Percentiles rank a stretch among this genome's conserved stretches.
phyloP scores from a whole-genome alignment of 2,797 vertebrate genomes.

The Lophotriccus pileatus region DNA sequence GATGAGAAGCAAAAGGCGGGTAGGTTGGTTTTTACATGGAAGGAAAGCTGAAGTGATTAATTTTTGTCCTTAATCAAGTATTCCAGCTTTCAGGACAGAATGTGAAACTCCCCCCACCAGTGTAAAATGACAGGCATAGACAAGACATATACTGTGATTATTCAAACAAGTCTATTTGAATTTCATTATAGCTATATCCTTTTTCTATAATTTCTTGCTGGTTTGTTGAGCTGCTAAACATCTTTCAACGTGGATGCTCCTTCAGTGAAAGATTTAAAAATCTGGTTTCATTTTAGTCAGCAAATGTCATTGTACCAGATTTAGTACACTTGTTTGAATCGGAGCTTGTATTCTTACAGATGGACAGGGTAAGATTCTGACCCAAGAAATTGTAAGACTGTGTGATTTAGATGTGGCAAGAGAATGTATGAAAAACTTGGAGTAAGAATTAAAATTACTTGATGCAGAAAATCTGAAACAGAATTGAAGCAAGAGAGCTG shows the following conservation, averaged over 20 bases:
- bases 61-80: background rate
- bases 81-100: background rate
- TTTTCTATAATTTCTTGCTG: background rate
- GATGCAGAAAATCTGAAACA: constrained; percentile 49
- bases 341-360: background rate
- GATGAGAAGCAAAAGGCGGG: background rate
- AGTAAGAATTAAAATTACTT: constrained; percentile 29
- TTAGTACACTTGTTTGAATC: background rate
- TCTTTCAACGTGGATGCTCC: background rate
- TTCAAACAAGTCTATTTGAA: background rate
- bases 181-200: background rate
- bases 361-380: background rate
- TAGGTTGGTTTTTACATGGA: background rate
- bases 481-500: constrained; percentile 57
- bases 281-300: background rate
- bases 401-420: background rate
- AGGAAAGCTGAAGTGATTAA: background rate
- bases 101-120: background rate
- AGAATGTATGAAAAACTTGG: background rate
- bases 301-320: background rate
- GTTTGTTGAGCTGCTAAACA: background rate
- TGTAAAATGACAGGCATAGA: background rate
- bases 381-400: background rate
- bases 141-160: background rate
- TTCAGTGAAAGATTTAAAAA: background rate